Base-by-base conservation (phyloP, 2,888 invertebrate species). In the Parnassius mnemosyne region DNA sequence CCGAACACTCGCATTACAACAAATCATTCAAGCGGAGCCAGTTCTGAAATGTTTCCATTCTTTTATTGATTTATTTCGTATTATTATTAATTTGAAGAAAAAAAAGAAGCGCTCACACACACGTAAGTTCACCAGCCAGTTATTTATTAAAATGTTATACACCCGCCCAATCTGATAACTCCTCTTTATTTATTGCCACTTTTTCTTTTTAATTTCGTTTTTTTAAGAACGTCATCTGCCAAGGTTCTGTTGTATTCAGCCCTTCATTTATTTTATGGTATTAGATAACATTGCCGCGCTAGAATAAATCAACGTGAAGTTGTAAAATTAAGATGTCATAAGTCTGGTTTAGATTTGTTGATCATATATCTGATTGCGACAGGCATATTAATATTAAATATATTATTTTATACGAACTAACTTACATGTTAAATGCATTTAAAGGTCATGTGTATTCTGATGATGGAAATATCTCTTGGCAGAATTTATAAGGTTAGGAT, bases 11-110 rank as follows among this genome's bases (percentile, higher is more conserved):
- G 80, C 85, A 88, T 87, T 87, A 88, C 87, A 84, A 89, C 89
- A 91, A 89, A 91, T 91, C 90, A 89, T 89, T 90, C 90, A 87
- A 76, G 79, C 83, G 79, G 76, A 76, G 77, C 82, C 83, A 76
- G 79, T 78, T 82, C 84, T 80, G 83, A 84, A 85, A 85, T 79
- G 83, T 83, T 89, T 86, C 87, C 89, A 89, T 89, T 89, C 88
- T 85, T 85, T 83, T 85, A 87, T 89, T 91, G 89, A 89, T 89
- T 90, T 91, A 90, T 89, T 85, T 81, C 83, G 78, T 82, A 87
- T 88, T 90, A 90, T 88, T 91, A 89, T 88, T 89, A 89, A 87
- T 89, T 86, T 79, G 78, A 82, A 76, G 73, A n/a, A 72, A 79
- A 80, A 79, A 79, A 41, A 77, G 79, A 75, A 76, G 74, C 76